Base-by-base conservation (phyloP, 1,140 invertebrate genomes). In the Aethina tumida region DNA sequence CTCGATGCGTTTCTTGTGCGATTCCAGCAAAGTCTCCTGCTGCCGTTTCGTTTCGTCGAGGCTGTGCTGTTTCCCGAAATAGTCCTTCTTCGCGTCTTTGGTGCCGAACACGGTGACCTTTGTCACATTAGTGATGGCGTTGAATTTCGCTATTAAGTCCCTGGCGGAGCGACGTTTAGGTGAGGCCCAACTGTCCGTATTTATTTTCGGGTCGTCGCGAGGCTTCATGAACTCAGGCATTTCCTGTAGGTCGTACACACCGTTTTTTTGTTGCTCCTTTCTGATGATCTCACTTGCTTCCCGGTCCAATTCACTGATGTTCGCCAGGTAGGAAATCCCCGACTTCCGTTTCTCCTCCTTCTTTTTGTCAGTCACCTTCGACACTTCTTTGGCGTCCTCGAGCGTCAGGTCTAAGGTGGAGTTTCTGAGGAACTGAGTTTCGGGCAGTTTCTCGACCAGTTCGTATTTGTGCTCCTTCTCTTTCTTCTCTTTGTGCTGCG, bases 261-360 rank as follows among this genome's bases (percentile, higher is more conserved):
- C 33, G 26, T 24, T 49, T 50, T 49, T 45, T 47, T 52, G 39
- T 22, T 47, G 22, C 48, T 55, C 46, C n/a, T 30, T 66, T 37
- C 75, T 70, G 17, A 86, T 72, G 39, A 86, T 83, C 54, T 80
- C 77, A 0, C 74, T 70, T 1, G 83, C 82, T 63, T 86, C 80
- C 50, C 77, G 70, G 56, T 88, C 83, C 14, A 86, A 61, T 52
- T 85, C 81, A 53, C 81, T 85, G 42, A 86, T 84, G 53, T 81
- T 86, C 0, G 78, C 75, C n/a, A 86, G 58, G 37, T 81, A 69
- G 14, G 74, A 79, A 5, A 78, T 55, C 6, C 73, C 71, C 0
- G 74, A 77, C 34, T 64, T 69, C 15, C 75, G 58, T 50, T 77
- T 77, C 6, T 66, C 60, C 2, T 65, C 59, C 17, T 59, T 55